A percentile compares a stretch with the other conserved stretches of the same genome.
phyloP scores from a whole-genome alignment of 2,113 vertebrate species.

The Lophius piscatorius region DNA sequence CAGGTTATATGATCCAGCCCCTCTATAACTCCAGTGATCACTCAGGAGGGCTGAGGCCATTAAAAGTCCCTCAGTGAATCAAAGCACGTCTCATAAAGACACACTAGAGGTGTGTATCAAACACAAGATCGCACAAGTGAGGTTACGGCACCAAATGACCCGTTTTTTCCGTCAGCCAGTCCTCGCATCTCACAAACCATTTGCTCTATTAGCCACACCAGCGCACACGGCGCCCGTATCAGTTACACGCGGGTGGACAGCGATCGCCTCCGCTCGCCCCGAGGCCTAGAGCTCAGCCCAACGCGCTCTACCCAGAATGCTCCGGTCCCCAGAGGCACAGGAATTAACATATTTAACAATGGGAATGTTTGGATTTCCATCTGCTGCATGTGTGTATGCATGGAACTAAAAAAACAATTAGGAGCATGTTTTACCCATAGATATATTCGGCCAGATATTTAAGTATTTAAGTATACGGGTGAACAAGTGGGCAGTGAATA shows the following conservation, averaged over 20 bases:
- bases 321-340: too few species aligned
- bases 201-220: slow-evolving; percentile 68
- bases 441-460: too few species aligned
- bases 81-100: slow-evolving; percentile 37
- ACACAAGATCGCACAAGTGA: slow-evolving; percentile 16
- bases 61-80: slow-evolving; percentile 38
- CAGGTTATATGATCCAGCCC: slow-evolving; percentile 45
- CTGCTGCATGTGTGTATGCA: too few species aligned
- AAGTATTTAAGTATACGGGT: too few species aligned
- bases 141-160: slow-evolving; percentile 57
- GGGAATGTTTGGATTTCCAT: too few species aligned
- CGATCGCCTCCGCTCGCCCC: slow-evolving; percentile 28
- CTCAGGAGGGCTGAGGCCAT: slow-evolving; percentile 47
- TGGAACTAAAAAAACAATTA: too few species aligned
- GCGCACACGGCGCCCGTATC: slow-evolving; percentile 54
- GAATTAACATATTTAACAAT: too few species aligned
- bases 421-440: too few species aligned
- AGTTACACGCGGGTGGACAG: slow-evolving; percentile 45
- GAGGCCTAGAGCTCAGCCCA: neutral
- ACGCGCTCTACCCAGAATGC: too few species aligned
- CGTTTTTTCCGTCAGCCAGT: slow-evolving; percentile 43
- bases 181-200: slow-evolving; percentile 55
- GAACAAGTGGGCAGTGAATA: too few species aligned
- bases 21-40: slow-evolving; percentile 44
- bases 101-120: slow-evolving; percentile 42